phyloP scores from a whole-genome alignment of 2,888 invertebrate species.

The Volucella zonaria region DNA sequence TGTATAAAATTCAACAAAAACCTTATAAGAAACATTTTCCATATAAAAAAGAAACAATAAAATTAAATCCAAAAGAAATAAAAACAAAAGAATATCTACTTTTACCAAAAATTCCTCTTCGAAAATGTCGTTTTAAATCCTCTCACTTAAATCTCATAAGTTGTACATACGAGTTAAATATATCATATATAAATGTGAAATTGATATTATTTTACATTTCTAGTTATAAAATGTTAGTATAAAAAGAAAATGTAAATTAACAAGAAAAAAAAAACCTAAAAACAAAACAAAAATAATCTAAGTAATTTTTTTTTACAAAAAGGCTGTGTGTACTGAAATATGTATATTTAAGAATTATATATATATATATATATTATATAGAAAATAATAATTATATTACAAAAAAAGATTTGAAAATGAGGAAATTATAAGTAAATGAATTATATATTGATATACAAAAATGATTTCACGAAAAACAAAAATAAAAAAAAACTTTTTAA shows the following conservation, averaged over 20 bases:
- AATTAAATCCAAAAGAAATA: not conserved
- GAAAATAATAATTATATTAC: slow-evolving; percentile 66
- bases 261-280: slow-evolving; percentile 16
- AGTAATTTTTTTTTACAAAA: slow-evolving; percentile 73
- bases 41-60: too few relatives aligned
- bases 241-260: slow-evolving; percentile 12
- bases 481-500: slow-evolving; percentile 67
- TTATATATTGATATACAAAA: slow-evolving; percentile 74
- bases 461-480: slow-evolving; percentile 49
- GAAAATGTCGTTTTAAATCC: not conserved
- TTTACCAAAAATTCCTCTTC: too few relatives aligned
- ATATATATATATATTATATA: slow-evolving; percentile 66
- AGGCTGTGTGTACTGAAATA: slow-evolving; percentile 72
- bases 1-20: too few relatives aligned
- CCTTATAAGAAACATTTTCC: too few relatives aligned
- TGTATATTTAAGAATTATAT: slow-evolving; percentile 61
- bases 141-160: slow-evolving; percentile 2
- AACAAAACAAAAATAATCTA: slow-evolving; percentile 47
- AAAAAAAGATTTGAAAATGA: slow-evolving; percentile 24
- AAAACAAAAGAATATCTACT: not conserved
- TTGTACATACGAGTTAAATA: slow-evolving; percentile 19
- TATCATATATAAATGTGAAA: slow-evolving; percentile 33
- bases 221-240: slow-evolving; percentile 44
- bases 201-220: slow-evolving; percentile 43
- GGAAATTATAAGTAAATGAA: slow-evolving; percentile 63